Percentiles rank a stretch among this genome's conserved stretches.
Conservation (phyloP, 2,113 vertebrate species). For the Stomatorhinus ivindoensis region DNA sequence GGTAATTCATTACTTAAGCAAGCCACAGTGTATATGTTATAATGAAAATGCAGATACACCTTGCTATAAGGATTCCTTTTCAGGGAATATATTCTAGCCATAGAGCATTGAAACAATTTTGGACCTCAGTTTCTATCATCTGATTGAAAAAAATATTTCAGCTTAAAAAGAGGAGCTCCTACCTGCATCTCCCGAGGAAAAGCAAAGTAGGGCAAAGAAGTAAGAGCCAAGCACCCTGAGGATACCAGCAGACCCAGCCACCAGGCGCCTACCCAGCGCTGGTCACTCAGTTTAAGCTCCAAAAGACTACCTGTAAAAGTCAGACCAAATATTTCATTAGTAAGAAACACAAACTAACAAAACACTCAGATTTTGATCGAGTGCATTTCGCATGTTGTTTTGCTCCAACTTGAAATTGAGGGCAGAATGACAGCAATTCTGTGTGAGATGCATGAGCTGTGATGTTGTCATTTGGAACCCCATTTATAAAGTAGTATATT, state of each 20-base stretch:
- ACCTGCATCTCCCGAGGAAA: conserved; percentile 67
- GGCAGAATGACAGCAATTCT: neutral
- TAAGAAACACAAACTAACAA: neutral
- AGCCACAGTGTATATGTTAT: neutral
- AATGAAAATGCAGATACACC: neutral
- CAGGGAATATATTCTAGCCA: neutral
- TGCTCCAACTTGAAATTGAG: neutral
- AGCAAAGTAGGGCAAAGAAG: conserved; percentile 89
- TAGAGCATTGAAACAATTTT: neutral
- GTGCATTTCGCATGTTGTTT: neutral
- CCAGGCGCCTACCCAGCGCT: conserved; percentile 94
- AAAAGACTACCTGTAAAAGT: conserved; percentile 35
- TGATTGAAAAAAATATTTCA: neutral
- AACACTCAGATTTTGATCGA: neutral
- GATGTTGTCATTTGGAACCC: neutral
- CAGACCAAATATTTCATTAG: neutral
- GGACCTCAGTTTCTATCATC: neutral
- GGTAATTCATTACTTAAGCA: neutral
- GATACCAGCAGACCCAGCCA: conserved; percentile 88
- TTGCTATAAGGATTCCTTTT: neutral
- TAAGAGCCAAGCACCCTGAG: conserved; percentile 65
- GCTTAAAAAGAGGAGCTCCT: conserved; percentile 39
- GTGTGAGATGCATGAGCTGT: neutral
- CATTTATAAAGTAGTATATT: neutral
- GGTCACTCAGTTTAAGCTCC: conserved; percentile 65